These are phyloP conservation scores for Anthonomus grandis DNA, from an alignment of 1,140 invertebrate genomes.

Conservation along the genomic window DNA sequence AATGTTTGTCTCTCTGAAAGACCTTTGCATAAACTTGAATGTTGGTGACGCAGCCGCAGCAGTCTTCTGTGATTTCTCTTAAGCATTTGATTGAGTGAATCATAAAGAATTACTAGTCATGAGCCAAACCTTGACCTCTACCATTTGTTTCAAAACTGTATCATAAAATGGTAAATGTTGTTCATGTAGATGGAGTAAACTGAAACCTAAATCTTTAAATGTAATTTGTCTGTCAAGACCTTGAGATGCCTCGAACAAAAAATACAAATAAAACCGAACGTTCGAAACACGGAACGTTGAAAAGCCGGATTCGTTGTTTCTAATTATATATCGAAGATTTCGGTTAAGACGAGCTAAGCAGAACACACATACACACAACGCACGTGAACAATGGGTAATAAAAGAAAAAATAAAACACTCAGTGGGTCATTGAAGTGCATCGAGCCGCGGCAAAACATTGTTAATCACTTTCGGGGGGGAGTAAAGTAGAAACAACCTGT, in stretches of 20 bases:
- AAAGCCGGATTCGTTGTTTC: background rate
- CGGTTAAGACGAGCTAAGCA: conserved; percentile 15
- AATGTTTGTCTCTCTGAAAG: too few species aligned
- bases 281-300: conserved; percentile 8
- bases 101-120: too few species aligned
- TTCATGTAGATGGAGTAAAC: too few species aligned
- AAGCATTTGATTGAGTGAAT: too few species aligned
- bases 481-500: conserved; percentile 35
- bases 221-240: conserved; percentile 12
- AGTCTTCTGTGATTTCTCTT: too few species aligned
- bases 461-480: conserved; percentile 40
- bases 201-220: background rate
- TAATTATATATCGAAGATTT: conserved; percentile 3
- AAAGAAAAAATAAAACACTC: conserved; percentile 35
- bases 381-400: conserved; percentile 32
- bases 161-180: too few species aligned
- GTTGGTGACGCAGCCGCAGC: too few species aligned
- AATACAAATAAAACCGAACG: too few species aligned
- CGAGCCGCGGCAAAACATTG: conserved; percentile 39
- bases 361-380: conserved; percentile 22
- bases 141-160: too few species aligned
- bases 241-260: too few species aligned
- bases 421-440: conserved; percentile 37
- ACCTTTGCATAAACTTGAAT: too few species aligned
- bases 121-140: too few species aligned